Evolutionary conservation across 1,140 invertebrate species (phyloP), one percentile per base, ranked within the genome.

Genomic region (Pomacea maculata): DNA sequence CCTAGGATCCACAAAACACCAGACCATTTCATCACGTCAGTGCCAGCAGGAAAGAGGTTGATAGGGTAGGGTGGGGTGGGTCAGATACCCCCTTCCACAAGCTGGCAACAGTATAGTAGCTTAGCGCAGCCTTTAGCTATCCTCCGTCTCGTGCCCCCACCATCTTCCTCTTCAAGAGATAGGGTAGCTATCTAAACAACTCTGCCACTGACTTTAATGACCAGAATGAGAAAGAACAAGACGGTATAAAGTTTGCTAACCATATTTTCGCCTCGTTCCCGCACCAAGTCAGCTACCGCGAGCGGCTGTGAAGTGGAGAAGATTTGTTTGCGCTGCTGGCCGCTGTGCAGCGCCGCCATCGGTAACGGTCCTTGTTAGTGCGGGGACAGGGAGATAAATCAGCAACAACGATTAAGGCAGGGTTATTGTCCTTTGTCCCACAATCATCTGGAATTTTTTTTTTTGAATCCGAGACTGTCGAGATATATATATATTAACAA

Each of bases 161-260:
- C 57, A 61, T 17, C 11, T 14, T 61, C 57, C 57, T 61, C 57
- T 61, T 61, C 52, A 57, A 15, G 73, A 75, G 73, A 75, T n/a
- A 57, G 73, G 19, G 8, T 54, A 21, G 54, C 54, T 55, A 75
- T 75, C 55, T 29, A 75, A 75, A 75, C 73, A 75, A 34, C 52
- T 55, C 52, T 75, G 73, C 73, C 73, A 75, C 57, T 57, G 73
- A 75, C 73, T 75, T 75, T 75, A 75, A 75, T 75, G 54, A 55
- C 52, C 15, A 75, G 52, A 57, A 21, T 75, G 73, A 75, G 57
- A 55, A 75, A 75, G 54, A 75, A n/a, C 73, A 75, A 17, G 73
- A 19, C 29, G 57, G 52, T 10, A 57, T 52, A 55, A 75, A 75
- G 52, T 55, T 57, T n/a, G 67, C 11, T n/a, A 75, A 57, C 73